Evolutionary conservation across 1,140 invertebrate genomes (phyloP).

Genomic region (Gyrodactylus bullatarudis): DNA sequence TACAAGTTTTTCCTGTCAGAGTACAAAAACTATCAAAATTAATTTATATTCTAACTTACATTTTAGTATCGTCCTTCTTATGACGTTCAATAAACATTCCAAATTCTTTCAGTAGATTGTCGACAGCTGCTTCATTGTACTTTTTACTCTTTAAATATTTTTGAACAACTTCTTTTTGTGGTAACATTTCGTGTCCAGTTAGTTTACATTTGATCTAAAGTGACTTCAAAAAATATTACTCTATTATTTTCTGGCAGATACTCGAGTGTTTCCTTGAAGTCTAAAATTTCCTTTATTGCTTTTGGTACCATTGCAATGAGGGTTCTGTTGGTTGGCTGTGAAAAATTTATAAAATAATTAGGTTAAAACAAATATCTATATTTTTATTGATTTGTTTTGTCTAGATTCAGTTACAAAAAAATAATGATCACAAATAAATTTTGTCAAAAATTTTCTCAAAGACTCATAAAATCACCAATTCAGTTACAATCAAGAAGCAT

Average conservation of each 20-base stretch:
- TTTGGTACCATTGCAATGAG: no score
- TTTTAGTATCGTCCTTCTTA: background rate
- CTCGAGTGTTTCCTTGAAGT: background rate
- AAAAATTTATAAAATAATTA: no score
- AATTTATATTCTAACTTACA: background rate
- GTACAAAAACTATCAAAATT: background rate
- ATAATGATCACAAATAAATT: no score
- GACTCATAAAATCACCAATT: no score
- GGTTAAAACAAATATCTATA: no score
- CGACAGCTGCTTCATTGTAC: background rate
- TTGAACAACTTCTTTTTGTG: background rate
- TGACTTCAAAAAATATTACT: no score
- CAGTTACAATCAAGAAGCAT: background rate
- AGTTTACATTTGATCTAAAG: background rate
- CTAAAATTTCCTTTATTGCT: background rate
- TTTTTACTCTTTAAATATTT: background rate
- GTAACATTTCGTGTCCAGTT: background rate
- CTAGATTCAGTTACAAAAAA: no score
- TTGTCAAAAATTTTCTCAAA: no score
- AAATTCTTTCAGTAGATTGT: background rate
- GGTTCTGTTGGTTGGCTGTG: no score
- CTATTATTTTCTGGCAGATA: background rate
- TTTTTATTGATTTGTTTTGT: no score
- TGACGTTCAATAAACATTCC: background rate
- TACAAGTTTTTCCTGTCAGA: background rate